These are phyloP conservation scores for Sphenopsis melanotis DNA, from an alignment of 2,797 vertebrate species.

Conservation along the genomic window DNA sequence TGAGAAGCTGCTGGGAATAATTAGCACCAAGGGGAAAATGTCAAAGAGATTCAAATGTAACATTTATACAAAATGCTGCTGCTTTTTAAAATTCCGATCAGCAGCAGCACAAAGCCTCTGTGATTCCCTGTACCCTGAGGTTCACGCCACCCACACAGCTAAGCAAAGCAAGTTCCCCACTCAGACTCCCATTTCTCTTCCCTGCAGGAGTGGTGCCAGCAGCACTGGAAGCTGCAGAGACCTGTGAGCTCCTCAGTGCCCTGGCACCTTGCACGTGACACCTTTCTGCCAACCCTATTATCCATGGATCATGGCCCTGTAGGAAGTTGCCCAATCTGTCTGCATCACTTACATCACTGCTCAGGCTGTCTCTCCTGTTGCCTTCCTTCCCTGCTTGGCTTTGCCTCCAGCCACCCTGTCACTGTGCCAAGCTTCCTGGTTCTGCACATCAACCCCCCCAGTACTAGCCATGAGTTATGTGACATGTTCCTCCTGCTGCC, in stretches of 20 bases:
- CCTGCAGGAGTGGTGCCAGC: neutral
- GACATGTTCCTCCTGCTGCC: neutral
- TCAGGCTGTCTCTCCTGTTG: accelerated
- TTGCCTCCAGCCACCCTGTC: neutral
- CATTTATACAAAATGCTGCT: neutral
- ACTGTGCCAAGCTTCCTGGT: neutral
- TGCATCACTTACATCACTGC: neutral
- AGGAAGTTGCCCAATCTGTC: neutral
- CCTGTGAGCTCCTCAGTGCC: accelerated
- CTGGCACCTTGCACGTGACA: accelerated
- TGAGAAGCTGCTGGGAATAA: conserved; percentile 9
- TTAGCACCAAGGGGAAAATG: neutral
- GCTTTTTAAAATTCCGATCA: neutral
- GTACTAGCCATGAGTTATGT: accelerated
- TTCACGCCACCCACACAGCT: neutral
- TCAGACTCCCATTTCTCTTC: neutral
- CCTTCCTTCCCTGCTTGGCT: neutral
- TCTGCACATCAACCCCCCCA: neutral
- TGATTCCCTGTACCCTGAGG: accelerated
- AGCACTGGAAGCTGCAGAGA: neutral
- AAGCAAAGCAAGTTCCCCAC: neutral
- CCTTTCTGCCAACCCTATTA: neutral
- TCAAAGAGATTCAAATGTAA: neutral
- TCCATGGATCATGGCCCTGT: accelerated
- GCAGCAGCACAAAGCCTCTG: neutral